Evolutionary conservation across 2,113 vertebrate genomes (phyloP).

Genomic region (Trachemys scripta): DNA sequence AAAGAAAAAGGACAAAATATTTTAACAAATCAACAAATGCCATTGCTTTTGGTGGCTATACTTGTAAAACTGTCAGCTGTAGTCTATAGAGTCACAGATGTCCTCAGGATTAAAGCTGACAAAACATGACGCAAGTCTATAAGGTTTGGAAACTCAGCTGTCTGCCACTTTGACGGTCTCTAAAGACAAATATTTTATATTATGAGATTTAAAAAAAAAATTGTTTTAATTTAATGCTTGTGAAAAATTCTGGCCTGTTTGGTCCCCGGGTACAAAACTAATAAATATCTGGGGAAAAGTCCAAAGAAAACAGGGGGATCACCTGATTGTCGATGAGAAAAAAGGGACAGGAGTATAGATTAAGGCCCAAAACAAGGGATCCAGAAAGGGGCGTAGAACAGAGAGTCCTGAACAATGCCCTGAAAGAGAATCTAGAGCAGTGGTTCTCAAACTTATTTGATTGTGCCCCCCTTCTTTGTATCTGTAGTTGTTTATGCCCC

Average conservation of each 20-base stretch:
- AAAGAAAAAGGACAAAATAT: background rate
- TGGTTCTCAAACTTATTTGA: too few species aligned
- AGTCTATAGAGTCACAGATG: background rate
- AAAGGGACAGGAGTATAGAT: background rate
- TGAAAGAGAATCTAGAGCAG: too few species aligned
- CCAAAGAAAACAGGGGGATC: accelerated
- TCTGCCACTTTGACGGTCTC: background rate
- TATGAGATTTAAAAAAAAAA: background rate
- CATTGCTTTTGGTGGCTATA: background rate
- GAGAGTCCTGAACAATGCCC: background rate
- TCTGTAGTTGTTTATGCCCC: too few species aligned
- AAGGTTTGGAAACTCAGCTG: background rate
- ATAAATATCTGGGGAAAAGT: background rate
- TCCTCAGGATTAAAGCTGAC: background rate
- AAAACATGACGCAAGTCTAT: background rate
- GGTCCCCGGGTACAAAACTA: background rate
- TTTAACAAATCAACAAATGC: conserved; percentile 5
- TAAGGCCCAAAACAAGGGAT: accelerated
- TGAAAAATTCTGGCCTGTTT: background rate
- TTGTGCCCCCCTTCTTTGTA: too few species aligned
- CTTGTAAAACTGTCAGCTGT: background rate
- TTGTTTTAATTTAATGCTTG: background rate
- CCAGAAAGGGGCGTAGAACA: background rate
- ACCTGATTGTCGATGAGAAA: accelerated
- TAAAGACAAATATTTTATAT: background rate